These are phyloP conservation scores for Planococcus citri DNA, from an alignment of 1,140 invertebrate genomes.

Conservation along the genomic window DNA sequence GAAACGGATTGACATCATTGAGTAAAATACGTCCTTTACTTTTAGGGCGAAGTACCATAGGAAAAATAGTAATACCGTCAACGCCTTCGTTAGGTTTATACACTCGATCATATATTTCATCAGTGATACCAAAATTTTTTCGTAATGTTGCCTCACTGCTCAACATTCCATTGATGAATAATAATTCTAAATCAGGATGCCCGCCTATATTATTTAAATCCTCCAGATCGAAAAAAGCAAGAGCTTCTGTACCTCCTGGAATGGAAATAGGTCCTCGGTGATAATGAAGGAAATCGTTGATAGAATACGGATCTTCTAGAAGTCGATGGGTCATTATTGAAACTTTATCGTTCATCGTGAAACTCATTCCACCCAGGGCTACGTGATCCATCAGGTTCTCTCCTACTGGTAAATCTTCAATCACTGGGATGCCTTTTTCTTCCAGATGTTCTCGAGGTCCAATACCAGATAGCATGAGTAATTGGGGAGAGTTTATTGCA, in stretches of 20 bases:
- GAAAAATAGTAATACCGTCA: constrained; percentile 49
- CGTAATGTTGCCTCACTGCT: not conserved
- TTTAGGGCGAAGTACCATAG: constrained; percentile 52
- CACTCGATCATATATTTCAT: constrained; percentile 23
- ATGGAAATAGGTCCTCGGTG: constrained; percentile 56
- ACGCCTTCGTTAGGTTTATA: constrained; percentile 24
- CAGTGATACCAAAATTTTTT: constrained; percentile 22
- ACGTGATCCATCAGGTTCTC: constrained; percentile 32
- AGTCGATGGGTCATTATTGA: constrained; percentile 30
- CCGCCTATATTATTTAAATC: not conserved
- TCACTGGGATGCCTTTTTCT: constrained; percentile 12
- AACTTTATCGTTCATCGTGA: constrained; percentile 41
- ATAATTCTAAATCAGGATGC: constrained; percentile 22
- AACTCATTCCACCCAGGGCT: constrained; percentile 50
- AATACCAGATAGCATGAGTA: constrained; percentile 58
- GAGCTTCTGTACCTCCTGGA: constrained; percentile 66
- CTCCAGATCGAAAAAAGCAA: constrained; percentile 39
- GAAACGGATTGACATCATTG: constrained; percentile 45
- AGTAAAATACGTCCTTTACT: constrained; percentile 56
- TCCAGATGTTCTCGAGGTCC: constrained; percentile 26
- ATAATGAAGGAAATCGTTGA: constrained; percentile 38
- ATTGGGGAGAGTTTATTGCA: constrained; percentile 50
- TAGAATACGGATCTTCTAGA: constrained; percentile 27
- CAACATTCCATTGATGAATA: constrained; percentile 35
- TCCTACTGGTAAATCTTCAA: constrained; percentile 23